Evolutionary conservation across 2,888 invertebrate genomes (phyloP), one percentile per base, ranked within the genome.

Genomic region (Leucophenga maculata): DNA sequence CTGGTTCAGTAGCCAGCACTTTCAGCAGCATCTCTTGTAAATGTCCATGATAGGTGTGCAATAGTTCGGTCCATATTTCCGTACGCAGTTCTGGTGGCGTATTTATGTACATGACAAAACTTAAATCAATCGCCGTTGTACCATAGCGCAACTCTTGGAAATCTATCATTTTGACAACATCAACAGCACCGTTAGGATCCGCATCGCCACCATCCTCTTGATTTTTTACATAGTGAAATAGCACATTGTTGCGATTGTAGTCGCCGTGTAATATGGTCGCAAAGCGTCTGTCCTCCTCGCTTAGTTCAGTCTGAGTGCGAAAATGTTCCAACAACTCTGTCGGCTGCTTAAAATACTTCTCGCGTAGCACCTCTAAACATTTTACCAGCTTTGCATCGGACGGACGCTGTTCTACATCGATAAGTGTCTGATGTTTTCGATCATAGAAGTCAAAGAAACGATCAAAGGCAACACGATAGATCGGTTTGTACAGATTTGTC

Each of bases 161-260:
- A 74, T 88, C 88, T 69, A 88, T 86, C 82, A 88, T 79, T 75
- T 84, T 85, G 1, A 85, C 76, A 74, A 77, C 76, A 44, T 78
- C 79, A 67, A 86, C 85, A 6, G 59, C 50, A 18, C 72, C 76
- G 13, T 18, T 0, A n/a, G 14, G 3, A 11, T 62, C 22, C 6
- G 39, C 46, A 69, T 6, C 16, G 39, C 52, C 73, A 32, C 68
- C 72, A 60, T 55, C 72, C 13, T 60, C 72, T 13, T 70, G 65
- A 9, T 4, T 4, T 4, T 46, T 65, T 1, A 77, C 78, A 72
- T 86, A 85, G 32, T 80, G 82, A 69, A 88, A 88, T 46, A 88
- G 74, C 2, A 89, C 87, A 77, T 88, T 88, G 76, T 89, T 88
- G 3, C 89, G 83, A 78, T 88, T 88, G 69, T 82, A 88, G 66